Percentiles rank a stretch among this genome's conserved stretches.
Conservation (phyloP, 2,888 invertebrate genomes). For the Leptogaster cylindrica region DNA sequence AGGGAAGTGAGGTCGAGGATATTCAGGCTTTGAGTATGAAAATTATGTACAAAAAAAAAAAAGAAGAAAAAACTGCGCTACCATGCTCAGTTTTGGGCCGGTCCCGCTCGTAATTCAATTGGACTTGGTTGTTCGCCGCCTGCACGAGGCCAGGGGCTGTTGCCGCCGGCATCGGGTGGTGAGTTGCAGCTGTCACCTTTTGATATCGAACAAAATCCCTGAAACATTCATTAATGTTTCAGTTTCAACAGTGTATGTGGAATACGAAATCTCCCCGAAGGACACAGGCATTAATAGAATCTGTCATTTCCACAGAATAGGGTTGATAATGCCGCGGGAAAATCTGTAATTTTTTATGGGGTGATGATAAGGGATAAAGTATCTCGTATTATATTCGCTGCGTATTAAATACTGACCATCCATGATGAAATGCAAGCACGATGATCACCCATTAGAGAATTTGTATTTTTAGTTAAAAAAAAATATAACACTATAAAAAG, state of each 20-base stretch:
- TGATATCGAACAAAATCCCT: conserved; percentile 31
- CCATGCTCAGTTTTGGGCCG: conserved; percentile 1
- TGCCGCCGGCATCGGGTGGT: conserved; percentile 12
- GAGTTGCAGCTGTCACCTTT: conserved; percentile 40
- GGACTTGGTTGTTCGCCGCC: neutral
- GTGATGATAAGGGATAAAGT: no score
- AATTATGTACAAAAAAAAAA: conserved; percentile 1
- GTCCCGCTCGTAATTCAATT: neutral
- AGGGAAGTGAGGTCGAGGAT: neutral
- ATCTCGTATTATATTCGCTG: no score
- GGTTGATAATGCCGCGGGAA: conserved; percentile 10
- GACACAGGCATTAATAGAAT: conserved; percentile 21
- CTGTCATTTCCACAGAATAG: conserved; percentile 10
- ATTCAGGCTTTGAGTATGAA: neutral
- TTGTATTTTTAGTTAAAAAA: no score
- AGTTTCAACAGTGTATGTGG: conserved; percentile 24
- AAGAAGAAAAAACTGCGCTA: conserved; percentile 29
- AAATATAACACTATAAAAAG: no score
- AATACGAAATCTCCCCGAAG: neutral
- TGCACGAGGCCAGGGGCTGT: conserved; percentile 29
- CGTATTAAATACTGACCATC: no score
- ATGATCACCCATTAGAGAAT: no score
- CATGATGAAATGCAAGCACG: no score
- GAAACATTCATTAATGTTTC: conserved; percentile 24
- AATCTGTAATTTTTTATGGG: conserved; percentile 17